Conservation (phyloP, 2,888 invertebrate genomes). For the Drosophila mayaguana region DNA sequence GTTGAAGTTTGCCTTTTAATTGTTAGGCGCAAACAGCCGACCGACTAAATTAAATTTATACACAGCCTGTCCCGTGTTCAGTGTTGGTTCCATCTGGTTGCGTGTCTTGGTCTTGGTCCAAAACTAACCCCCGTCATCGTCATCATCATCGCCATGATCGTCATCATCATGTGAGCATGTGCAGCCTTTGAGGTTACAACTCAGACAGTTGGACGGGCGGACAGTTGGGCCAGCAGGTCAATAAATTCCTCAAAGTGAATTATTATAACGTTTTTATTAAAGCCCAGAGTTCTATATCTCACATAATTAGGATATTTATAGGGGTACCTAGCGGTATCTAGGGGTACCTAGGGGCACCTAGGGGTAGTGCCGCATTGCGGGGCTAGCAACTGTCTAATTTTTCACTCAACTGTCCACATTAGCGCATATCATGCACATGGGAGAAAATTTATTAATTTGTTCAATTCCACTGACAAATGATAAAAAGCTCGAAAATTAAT, state of each 20-base stretch:
- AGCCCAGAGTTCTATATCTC: constrained; percentile 57
- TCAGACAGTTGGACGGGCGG: constrained; percentile 17
- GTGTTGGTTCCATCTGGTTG: constrained; percentile 74
- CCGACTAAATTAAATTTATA: constrained; percentile 78
- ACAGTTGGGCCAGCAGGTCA: constrained; percentile 55
- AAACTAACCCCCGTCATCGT: constrained; percentile 51
- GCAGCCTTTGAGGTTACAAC: constrained; percentile 75
- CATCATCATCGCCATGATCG: constrained; percentile 26
- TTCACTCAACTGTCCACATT: constrained; percentile 79
- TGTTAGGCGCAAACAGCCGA: constrained; percentile 80
- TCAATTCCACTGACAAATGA: constrained; percentile 77
- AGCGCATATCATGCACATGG: constrained; percentile 57
- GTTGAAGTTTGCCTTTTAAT: constrained; percentile 80
- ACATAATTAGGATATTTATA: constrained; percentile 75
- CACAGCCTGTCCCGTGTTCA: constrained; percentile 43
- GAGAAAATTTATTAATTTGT: constrained; percentile 76
- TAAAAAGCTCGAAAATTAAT: constrained; percentile 76
- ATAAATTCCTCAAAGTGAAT: constrained; percentile 76
- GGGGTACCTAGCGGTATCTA: constrained; percentile 39
- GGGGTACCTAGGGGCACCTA: constrained; percentile 27
- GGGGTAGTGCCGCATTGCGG: constrained; percentile 6
- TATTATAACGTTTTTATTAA: constrained; percentile 79
- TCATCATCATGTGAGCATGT: constrained; percentile 68
- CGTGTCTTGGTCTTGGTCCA: constrained; percentile 64
- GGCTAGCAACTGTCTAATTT: constrained; percentile 67